Conservation (phyloP, 2,888 invertebrate genomes). For the Malthinus seriepunctatus region DNA sequence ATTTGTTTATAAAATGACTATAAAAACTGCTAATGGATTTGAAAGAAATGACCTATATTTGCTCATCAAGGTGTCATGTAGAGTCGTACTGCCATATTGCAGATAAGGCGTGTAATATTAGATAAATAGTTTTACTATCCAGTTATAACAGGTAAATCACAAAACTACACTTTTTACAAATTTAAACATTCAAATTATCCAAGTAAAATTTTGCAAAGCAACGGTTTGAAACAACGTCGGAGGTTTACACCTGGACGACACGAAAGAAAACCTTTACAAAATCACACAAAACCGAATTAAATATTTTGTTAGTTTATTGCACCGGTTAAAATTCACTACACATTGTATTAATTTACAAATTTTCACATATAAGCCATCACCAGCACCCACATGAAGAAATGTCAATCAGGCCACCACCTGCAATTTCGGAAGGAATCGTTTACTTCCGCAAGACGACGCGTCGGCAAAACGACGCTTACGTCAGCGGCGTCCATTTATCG, state of each 20-base stretch:
- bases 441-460: conserved; percentile 49
- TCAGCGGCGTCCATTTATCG: conserved; percentile 56
- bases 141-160: not conserved
- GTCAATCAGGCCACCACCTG: conserved; percentile 56
- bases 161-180: not conserved
- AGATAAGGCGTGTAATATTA: conserved; percentile 32
- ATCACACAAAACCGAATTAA: not conserved
- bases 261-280: not conserved
- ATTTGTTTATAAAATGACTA: not conserved
- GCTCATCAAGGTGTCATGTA: conserved; percentile 37
- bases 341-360: conserved; percentile 25
- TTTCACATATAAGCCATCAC: conserved; percentile 39
- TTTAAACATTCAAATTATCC: conserved; percentile 7
- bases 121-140: not conserved
- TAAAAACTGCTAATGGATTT: not conserved
- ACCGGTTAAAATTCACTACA: conserved; percentile 2
- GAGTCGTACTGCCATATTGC: conserved; percentile 42
- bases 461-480: conserved; percentile 51
- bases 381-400: conserved; percentile 51
- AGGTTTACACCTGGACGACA: not conserved
- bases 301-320: not conserved
- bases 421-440: conserved; percentile 50
- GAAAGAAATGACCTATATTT: conserved; percentile 41
- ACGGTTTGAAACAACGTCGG: too few species aligned
- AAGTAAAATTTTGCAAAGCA: not conserved